Base-by-base conservation (phyloP, 2,797 vertebrate genomes). In the Cygnus olor region DNA sequence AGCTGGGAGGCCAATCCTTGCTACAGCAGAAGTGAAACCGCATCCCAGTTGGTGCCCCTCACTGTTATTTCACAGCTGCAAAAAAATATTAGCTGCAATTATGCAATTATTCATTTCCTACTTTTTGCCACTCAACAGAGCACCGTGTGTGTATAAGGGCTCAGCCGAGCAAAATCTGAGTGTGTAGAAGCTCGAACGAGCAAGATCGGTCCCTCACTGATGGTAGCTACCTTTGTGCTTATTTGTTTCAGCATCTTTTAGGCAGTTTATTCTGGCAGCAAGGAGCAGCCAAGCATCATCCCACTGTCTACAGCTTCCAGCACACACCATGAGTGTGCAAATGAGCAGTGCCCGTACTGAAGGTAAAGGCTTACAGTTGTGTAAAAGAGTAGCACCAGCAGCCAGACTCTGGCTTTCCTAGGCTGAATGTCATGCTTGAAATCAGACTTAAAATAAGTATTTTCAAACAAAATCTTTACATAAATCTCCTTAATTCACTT, bases 251-350 rank as follows among this genome's bases (percentile, higher is more conserved):
- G 91, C 87, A 45, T 72, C 88, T 90, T 92, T 95, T 86, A 68
- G 47, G 19, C 28, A 80, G 80, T 91, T 96, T 92, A 80, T 94
- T 95, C 83, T 28, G 73, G 74, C 92, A 85, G 77, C 90, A 80
- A 92, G 63, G 77, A 94, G 51, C 76, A 80, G 54, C n/a, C 44
- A 27, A 24, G 49, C 86, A 93, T 60, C 94, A 78, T 80, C 89
- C 76, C 89, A 54, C 58, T 22, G 45, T 53, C 92, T 28, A 45
- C 65, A 22, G 71, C 65, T 64, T 30, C 60, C 77, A 38, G n/a
- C 44, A 38, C 66, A 32, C 19, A 12, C 60, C 9, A 22, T 0
- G 0, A 53, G 57, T 9, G 66, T 42, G 68, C 14, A 61, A 82
- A 88, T 21, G 40, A 61, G 25, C 53, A 6, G 6, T 36, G 10